Evolutionary conservation across 2,888 invertebrate species (phyloP), one percentile per base, ranked within the genome.

Genomic region (Caenorhabditis macrosperma): DNA sequence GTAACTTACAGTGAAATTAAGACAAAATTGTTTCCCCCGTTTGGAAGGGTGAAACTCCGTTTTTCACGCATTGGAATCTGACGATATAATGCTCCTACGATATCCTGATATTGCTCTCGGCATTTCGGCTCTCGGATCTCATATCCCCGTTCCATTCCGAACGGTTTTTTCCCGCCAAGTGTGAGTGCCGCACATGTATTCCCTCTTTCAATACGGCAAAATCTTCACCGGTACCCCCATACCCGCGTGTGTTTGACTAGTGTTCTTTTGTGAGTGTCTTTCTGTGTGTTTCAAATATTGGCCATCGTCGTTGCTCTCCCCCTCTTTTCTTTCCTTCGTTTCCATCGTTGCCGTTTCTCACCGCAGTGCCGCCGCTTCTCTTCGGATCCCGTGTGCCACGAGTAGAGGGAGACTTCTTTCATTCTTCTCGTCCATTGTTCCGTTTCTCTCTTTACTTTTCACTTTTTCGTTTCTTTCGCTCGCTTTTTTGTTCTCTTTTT

Each of bases 191-290:
- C 50, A 52, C 52, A 52, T 33, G 38, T 54, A 24, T 48, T 57
- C 26, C 41, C 38, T 24, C 7, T 24, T 26, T 33, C 33, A 20
- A 63, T 30, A 17, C 46, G 41, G 28, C 26, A 52, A 52, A 52
- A 28, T 61, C 61, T 63, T 68, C 68, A 22, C 41, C 50, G 54
- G 52, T 35, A 17, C 46, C 48, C 22, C 15, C 44, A 50, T 38
- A 33, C 15, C 26, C 33, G 52, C 38, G 33, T 48, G 17, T 67
- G 75, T 67, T 67, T 67, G 67, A 75, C 66, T 72, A 72, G 72
- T 72, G 72, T 72, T 72, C 72, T 72, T 72, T 72, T 72, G 72
- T 72, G 63, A 72, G 75, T 60, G 60, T 66, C 50, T 50, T 22
- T 50, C 50, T 61, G 52, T 75, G 66, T 75, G 75, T 67, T 67